Evolutionary conservation across 2,113 vertebrate species (phyloP).

Genomic region (Hassar affinis): DNA sequence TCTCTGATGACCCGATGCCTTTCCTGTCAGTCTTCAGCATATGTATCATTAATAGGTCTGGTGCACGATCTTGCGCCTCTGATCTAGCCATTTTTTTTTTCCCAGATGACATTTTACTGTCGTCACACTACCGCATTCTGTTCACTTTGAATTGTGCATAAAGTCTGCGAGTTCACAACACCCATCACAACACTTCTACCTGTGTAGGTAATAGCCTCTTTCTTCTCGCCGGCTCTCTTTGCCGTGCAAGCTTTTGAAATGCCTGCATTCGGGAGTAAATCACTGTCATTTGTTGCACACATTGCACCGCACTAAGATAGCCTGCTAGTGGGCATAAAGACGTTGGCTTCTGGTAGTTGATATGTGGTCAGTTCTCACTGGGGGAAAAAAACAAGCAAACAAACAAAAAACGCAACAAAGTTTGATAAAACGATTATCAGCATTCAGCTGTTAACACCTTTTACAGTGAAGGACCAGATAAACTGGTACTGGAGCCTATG

Average conservation of each 20-base stretch:
- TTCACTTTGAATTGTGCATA: constrained; percentile 51
- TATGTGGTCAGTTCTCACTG: constrained; percentile 5
- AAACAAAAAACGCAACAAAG: too few species aligned
- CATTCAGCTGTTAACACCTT: too few species aligned
- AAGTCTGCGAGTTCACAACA: constrained; percentile 51
- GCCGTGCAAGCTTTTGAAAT: constrained; percentile 63
- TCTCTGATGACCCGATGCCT: constrained; percentile 59
- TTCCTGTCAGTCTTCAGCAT: constrained; percentile 50
- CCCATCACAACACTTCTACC: constrained; percentile 59
- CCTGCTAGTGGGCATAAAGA: constrained; percentile 35
- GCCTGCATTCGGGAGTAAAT: constrained; percentile 52
- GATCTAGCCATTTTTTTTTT: constrained; percentile 44
- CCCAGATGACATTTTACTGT: constrained; percentile 66
- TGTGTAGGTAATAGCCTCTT: constrained; percentile 54
- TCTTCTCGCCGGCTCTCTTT: constrained; percentile 34
- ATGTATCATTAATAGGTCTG: constrained; percentile 67
- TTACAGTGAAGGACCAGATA: too few species aligned
- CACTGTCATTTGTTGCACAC: constrained; percentile 60
- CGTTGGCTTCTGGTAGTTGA: constrained; percentile 37
- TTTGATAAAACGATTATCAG: too few species aligned
- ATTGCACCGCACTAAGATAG: constrained; percentile 52
- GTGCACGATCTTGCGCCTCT: constrained; percentile 39
- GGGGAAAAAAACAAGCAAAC: too few species aligned
- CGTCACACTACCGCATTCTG: constrained; percentile 64
- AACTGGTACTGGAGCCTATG: too few species aligned